phyloP scores from a whole-genome alignment of 2,888 invertebrate genomes.

The Agrypnus murinus region DNA sequence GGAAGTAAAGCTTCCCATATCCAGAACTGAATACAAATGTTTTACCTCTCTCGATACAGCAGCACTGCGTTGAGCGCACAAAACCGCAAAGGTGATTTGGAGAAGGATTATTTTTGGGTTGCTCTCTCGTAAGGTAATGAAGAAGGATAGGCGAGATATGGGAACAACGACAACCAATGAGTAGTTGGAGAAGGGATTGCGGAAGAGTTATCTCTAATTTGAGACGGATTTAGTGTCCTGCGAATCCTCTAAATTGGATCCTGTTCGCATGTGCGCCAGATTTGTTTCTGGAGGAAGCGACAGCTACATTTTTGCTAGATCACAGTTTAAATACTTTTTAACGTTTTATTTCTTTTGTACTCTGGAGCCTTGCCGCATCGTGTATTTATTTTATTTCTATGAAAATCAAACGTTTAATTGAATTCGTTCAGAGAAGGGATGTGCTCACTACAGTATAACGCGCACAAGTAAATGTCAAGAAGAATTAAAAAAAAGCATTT shows the following conservation, averaged over 20 bases:
- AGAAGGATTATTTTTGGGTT: slow-evolving; percentile 50
- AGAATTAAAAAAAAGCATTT: too few species aligned
- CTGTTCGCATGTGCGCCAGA: slow-evolving; percentile 58
- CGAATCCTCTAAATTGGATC: slow-evolving; percentile 75
- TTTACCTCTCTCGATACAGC: slow-evolving; percentile 22
- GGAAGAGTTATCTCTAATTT: slow-evolving; percentile 75
- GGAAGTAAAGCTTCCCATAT: slow-evolving; percentile 24
- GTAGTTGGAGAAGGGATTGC: slow-evolving; percentile 69
- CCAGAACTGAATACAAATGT: slow-evolving; percentile 26
- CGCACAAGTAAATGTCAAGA: too few species aligned
- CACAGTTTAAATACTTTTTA: slow-evolving; percentile 53
- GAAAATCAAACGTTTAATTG: background rate
- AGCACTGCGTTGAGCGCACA: slow-evolving; percentile 34
- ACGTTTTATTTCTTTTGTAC: slow-evolving; percentile 23
- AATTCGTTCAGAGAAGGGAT: too few species aligned
- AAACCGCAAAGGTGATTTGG: slow-evolving; percentile 49
- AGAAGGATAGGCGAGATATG: slow-evolving; percentile 66
- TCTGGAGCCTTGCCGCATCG: background rate
- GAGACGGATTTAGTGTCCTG: slow-evolving; percentile 74
- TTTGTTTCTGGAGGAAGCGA: slow-evolving; percentile 57
- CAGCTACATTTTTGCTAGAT: slow-evolving; percentile 63
- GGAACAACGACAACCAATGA: slow-evolving; percentile 69
- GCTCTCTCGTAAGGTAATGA: slow-evolving; percentile 60
- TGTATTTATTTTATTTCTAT: background rate
- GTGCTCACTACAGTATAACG: too few species aligned